Base-by-base conservation (phyloP, 2,113 vertebrate genomes). In the Hypocryptadius cinnamomeus region DNA sequence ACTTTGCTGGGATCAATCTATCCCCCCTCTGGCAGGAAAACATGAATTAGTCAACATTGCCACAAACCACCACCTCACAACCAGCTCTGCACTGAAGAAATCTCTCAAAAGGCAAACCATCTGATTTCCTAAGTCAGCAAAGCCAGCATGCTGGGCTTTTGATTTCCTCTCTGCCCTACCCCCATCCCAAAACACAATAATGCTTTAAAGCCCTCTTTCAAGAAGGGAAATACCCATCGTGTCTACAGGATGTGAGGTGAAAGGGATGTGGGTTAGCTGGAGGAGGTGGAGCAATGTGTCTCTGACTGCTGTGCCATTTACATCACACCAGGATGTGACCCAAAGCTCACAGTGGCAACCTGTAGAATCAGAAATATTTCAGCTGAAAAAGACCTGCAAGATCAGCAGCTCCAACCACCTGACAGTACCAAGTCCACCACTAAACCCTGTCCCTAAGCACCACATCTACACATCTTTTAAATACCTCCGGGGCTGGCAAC, bases 321-420 rank as follows among this genome's bases (percentile, higher is more conserved):
- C 5, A 1, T 53, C 15, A 3, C 7, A 86, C 13, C 44, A n/a
- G n/a, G 18, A 60, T 0, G 0, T 44, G 40, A 21, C 53, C 14
- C 65, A 79, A 30, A 73, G 44, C n/a, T 79, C 56, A 54, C 17
- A 28, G 51, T 6, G 1, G 57, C 30, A 56, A 17, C 45, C 23
- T 47, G 37, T 0, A 56, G 31, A 89, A 63, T 20, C 19, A 37
- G 42, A 77, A 48, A 63, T 30, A 70, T 24, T 70, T 28, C 24
- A 31, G 27, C 2, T 77, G 31, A 35, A 56, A 76, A 56, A 77
- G 56, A 50, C 15, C 42, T 56, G 31, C 15, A 63, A 33, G 27
- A 70, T 12, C 48, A 70, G 31, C 56, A 64, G 15, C 48, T 56
- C 31, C 25, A 56, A 28, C 25, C 56, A 50, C 54, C 28, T 35